phyloP scores from a whole-genome alignment of 2,113 vertebrate genomes.

The Mesembrinibis cayennensis region DNA sequence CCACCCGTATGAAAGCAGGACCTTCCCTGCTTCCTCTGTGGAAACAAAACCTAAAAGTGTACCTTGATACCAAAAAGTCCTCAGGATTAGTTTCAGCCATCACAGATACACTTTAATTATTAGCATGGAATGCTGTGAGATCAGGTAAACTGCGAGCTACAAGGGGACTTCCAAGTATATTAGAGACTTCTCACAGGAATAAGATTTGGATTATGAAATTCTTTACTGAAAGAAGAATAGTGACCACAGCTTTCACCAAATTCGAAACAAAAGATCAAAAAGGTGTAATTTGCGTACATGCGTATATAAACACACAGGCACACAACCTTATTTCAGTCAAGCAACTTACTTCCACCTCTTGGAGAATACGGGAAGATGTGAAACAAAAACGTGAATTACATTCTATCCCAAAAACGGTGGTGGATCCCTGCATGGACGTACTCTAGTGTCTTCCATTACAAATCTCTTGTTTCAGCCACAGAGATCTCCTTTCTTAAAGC shows the following conservation, averaged over 20 bases:
- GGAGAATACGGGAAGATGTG: background rate
- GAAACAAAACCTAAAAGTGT: background rate
- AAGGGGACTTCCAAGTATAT: background rate
- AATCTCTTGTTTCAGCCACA: background rate
- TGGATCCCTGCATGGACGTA: background rate
- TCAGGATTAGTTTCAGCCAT: background rate
- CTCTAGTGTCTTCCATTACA: background rate
- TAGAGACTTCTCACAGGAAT: background rate
- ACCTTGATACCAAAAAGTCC: background rate
- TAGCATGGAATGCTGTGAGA: background rate
- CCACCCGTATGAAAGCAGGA: background rate
- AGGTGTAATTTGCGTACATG: rapidly evolving
- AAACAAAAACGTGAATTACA: background rate
- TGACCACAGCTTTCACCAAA: background rate
- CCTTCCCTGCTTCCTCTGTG: background rate
- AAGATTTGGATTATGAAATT: background rate
- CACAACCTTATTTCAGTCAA: background rate
- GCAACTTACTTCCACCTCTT: background rate
- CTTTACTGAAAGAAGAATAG: background rate
- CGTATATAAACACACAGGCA: background rate
- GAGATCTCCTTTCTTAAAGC: background rate
- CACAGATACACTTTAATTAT: background rate
- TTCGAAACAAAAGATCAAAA: background rate
- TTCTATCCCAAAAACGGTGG: background rate
- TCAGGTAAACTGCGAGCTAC: background rate